These are phyloP conservation scores for Pomatostomus ruficeps DNA, from an alignment of 2,113 vertebrate species.

Conservation along the genomic window DNA sequence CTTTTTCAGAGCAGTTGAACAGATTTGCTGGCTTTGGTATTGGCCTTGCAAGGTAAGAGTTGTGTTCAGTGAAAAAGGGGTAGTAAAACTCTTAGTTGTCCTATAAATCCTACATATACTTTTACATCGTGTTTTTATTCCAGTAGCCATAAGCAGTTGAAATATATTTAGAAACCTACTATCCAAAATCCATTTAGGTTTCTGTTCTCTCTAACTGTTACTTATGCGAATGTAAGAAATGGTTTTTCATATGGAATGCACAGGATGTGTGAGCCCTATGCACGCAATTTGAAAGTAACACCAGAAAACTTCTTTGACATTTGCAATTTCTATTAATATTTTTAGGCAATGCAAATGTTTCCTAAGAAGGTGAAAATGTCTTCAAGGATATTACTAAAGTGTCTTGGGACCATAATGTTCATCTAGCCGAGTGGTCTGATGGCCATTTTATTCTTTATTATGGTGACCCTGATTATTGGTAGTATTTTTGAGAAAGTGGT, in stretches of 20 bases:
- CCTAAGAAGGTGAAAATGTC: not conserved
- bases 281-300: not conserved
- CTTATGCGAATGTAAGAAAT: not conserved
- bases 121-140: not conserved
- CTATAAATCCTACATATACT: fast-evolving
- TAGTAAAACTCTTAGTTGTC: not conserved
- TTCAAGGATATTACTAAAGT: not conserved
- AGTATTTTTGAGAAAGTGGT: not conserved
- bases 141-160: not conserved
- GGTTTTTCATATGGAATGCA: fast-evolving
- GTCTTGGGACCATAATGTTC: not conserved
- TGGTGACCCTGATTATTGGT: not conserved
- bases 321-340: not conserved
- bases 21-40: constrained; percentile 90
- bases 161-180: not conserved
- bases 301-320: not conserved
- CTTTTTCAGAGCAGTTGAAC: constrained; percentile 82
- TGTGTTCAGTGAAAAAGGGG: not conserved
- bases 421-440: not conserved
- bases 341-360: not conserved
- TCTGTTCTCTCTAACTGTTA: not conserved
- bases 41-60: constrained; percentile 88
- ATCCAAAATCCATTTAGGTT: not conserved
- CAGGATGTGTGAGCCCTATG: fast-evolving
- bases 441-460: not conserved